Evolutionary conservation across 2,888 invertebrate genomes (phyloP).

Genomic region (Horisme vitalbata): DNA sequence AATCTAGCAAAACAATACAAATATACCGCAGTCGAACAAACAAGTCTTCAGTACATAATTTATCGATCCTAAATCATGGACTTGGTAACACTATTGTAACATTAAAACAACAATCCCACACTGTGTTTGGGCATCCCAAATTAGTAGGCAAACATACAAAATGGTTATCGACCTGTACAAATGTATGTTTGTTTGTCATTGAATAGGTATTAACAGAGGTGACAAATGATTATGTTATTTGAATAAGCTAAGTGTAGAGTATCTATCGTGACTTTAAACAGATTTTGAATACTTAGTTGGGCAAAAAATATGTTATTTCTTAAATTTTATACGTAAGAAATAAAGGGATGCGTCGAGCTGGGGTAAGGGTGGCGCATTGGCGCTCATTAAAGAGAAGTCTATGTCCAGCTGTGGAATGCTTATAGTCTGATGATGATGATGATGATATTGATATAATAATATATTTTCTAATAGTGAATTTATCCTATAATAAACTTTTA

Average conservation of each 20-base stretch:
- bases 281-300: no score
- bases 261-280: neutral
- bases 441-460: no score
- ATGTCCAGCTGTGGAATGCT: no score
- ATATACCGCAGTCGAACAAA: constrained; percentile 13
- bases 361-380: no score
- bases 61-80: constrained; percentile 43
- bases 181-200: constrained; percentile 37
- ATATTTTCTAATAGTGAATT: no score
- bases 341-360: no score
- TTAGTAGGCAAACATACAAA: constrained; percentile 49
- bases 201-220: constrained; percentile 33
- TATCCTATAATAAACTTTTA: no score
- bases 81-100: constrained; percentile 41
- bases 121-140: constrained; percentile 53
- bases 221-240: constrained; percentile 22
- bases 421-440: no score
- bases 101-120: constrained; percentile 48
- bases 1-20: constrained; percentile 7
- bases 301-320: no score
- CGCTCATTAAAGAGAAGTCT: no score
- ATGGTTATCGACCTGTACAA: constrained; percentile 40
- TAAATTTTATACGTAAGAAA: no score
- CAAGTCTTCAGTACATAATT: constrained; percentile 18
- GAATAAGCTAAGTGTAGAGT: constrained; percentile 1